Conservation (phyloP, 2,797 vertebrate species). For the Leptoclinus maculatus region DNA sequence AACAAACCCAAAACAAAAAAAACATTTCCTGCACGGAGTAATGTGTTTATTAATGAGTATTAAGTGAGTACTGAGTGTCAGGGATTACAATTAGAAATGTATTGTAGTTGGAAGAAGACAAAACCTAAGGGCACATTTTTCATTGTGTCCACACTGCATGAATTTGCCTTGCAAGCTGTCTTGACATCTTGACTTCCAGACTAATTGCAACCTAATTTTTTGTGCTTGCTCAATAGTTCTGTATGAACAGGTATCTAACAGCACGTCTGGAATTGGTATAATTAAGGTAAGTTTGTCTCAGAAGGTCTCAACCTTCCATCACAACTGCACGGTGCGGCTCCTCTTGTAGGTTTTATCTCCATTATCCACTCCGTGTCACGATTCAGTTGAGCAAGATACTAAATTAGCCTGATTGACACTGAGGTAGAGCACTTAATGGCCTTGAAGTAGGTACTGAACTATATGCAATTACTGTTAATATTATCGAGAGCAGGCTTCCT, state of each 20-base stretch:
- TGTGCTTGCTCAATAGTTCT: background rate
- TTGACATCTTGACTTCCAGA: background rate
- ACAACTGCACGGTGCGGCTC: background rate
- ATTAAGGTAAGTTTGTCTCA: background rate
- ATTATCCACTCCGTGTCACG: slow-evolving; percentile 11
- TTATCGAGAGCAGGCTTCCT: slow-evolving; percentile 37
- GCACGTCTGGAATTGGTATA: background rate
- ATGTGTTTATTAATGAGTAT: no score
- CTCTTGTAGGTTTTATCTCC: slow-evolving; percentile 2
- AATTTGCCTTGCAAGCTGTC: no score
- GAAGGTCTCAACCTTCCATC: background rate
- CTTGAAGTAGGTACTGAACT: slow-evolving; percentile 30
- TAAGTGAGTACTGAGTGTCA: no score
- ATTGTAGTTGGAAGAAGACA: background rate
- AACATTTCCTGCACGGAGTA: background rate
- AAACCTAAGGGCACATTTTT: background rate
- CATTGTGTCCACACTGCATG: background rate
- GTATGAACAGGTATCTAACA: background rate
- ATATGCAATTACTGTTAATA: slow-evolving; percentile 52
- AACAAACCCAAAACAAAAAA: background rate
- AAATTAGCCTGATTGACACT: slow-evolving; percentile 44
- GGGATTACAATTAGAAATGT: background rate
- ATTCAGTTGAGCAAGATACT: slow-evolving; percentile 21
- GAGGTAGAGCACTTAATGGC: slow-evolving; percentile 38
- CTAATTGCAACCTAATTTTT: background rate